phyloP scores from a whole-genome alignment of 2,888 invertebrate genomes.

The Embidobia sp. region DNA sequence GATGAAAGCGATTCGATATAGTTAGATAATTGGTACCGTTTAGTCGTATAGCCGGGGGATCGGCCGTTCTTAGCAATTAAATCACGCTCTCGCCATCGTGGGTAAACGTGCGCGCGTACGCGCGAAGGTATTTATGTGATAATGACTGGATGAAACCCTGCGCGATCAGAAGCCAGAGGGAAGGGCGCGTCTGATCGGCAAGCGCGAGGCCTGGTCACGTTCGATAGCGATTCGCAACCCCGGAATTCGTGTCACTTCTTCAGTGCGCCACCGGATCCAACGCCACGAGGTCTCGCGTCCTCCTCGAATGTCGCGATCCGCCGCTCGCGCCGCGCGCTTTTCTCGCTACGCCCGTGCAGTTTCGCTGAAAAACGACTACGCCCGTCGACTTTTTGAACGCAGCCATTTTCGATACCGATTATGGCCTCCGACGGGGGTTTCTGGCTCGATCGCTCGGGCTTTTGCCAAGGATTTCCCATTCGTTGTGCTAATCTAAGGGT shows the following conservation, averaged over 20 bases:
- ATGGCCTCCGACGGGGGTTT: too few species aligned
- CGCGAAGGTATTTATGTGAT: conserved; percentile 64
- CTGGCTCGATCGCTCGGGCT: too few species aligned
- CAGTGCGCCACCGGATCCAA: conserved; percentile 68
- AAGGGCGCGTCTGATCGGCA: conserved; percentile 69
- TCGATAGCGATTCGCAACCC: conserved; percentile 72
- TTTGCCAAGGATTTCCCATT: too few species aligned
- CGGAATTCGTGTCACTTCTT: conserved; percentile 64
- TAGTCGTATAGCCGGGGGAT: conserved; percentile 36
- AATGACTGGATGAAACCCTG: conserved; percentile 67
- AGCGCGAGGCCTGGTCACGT: conserved; percentile 67
- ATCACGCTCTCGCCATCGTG: conserved; percentile 45
- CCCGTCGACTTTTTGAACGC: too few species aligned
- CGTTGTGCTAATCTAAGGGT: too few species aligned
- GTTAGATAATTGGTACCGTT: conserved; percentile 55
- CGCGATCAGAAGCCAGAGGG: conserved; percentile 63
- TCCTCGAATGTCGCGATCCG: too few species aligned
- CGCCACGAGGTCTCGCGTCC: conserved; percentile 67
- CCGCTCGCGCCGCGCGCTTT: neutral
- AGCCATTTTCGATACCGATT: too few species aligned
- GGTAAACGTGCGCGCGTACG: conserved; percentile 62
- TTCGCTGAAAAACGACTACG: too few species aligned
- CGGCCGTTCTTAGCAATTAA: conserved; percentile 55
- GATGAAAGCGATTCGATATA: conserved; percentile 55
- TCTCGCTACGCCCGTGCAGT: too few species aligned